phyloP scores from a whole-genome alignment of 2,888 invertebrate genomes.

The Apamea crenata region DNA sequence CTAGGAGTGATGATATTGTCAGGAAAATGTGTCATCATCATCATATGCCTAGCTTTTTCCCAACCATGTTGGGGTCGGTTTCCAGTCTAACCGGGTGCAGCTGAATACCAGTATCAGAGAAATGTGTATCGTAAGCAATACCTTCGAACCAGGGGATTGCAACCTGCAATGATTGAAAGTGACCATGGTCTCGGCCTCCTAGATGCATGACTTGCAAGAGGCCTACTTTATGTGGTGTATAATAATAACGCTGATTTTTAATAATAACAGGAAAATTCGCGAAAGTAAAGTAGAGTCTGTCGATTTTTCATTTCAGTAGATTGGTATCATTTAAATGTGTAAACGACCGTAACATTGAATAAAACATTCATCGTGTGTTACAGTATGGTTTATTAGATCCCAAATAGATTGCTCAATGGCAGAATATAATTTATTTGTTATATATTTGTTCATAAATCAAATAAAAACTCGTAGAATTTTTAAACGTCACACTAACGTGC shows the following conservation, averaged over 20 bases:
- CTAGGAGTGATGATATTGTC: background rate
- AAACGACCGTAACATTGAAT: conserved; percentile 22
- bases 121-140: background rate
- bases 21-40: background rate
- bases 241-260: background rate
- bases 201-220: background rate
- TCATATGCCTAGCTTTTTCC: too few relatives aligned
- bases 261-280: background rate
- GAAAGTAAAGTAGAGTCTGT: too few relatives aligned
- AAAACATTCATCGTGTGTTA: conserved; percentile 27
- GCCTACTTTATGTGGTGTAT: background rate
- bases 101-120: too few relatives aligned
- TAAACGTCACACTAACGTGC: conserved; percentile 44
- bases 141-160: background rate
- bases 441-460: conserved; percentile 43
- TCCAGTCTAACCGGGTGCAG: too few relatives aligned
- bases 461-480: conserved; percentile 34
- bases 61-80: too few relatives aligned
- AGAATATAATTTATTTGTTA: conserved; percentile 29
- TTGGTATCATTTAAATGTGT: conserved; percentile 2
- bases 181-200: background rate
- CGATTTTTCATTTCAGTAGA: background rate
- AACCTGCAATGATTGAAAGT: background rate
- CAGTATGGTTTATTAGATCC: conserved; percentile 36
- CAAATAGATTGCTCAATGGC: conserved; percentile 24